A percentile compares a stretch with the other conserved stretches of the same genome.
phyloP scores from a whole-genome alignment of 2,113 vertebrate genomes.

The Saiga tatarica region DNA sequence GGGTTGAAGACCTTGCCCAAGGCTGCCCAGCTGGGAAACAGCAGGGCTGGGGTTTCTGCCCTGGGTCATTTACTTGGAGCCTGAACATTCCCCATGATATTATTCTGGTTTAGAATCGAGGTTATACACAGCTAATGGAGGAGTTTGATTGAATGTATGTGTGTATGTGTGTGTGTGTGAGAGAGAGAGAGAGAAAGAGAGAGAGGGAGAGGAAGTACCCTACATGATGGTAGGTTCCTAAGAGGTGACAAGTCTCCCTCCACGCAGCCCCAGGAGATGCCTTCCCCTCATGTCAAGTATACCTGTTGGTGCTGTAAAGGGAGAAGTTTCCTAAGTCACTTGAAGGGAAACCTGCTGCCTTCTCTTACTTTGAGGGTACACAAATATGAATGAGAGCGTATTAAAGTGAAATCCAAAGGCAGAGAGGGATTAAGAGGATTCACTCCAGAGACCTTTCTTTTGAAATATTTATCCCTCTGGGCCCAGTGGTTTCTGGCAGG shows the following conservation, averaged over 20 bases:
- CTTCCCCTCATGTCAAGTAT: background rate
- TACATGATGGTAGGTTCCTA: background rate
- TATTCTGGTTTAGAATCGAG: background rate
- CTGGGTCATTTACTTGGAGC: background rate
- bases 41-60: background rate
- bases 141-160: background rate
- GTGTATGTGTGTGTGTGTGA: background rate
- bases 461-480: constrained; percentile 71
- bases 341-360: background rate
- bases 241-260: background rate
- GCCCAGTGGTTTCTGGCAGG: constrained; percentile 9
- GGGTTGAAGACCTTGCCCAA: background rate
- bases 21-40: background rate
- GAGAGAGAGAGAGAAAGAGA: no score
- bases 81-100: background rate
- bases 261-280: background rate
- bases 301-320: background rate
- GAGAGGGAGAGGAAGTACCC: background rate
- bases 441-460: constrained; percentile 70
- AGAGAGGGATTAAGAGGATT: constrained; percentile 68
- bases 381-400: constrained; percentile 66
- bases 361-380: background rate
- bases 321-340: background rate
- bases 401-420: constrained; percentile 73
- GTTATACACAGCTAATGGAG: background rate